Evolutionary conservation across 2,797 vertebrate species (phyloP).

Genomic region (Rhinophrynus dorsalis): DNA sequence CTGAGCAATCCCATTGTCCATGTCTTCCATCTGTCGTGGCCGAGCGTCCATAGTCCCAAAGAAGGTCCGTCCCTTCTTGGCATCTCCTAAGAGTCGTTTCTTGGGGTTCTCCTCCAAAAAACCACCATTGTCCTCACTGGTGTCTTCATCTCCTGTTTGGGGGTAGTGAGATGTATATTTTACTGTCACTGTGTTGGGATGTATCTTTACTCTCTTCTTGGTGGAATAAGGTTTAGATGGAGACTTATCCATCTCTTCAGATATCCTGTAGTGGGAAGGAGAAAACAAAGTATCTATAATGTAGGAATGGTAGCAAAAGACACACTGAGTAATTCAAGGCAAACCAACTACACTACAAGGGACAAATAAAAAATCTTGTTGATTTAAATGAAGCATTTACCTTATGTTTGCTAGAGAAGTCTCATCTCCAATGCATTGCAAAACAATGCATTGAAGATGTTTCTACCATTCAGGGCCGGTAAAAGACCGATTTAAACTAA

Average conservation of each 20-base stretch:
- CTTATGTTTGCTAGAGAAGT: too few species aligned
- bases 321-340: too few species aligned
- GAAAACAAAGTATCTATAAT: neutral
- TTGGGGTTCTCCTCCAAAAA: constrained; percentile 90
- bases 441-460: too few species aligned
- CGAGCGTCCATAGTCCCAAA: constrained; percentile 80
- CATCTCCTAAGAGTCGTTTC: constrained; percentile 76
- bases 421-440: too few species aligned
- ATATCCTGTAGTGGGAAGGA: constrained; percentile 43
- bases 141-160: constrained; percentile 88
- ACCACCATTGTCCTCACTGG: constrained; percentile 81
- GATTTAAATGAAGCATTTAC: too few species aligned
- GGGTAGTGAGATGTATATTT: constrained; percentile 93
- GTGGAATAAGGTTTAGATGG: constrained; percentile 77
- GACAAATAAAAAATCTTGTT: too few species aligned
- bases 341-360: too few species aligned
- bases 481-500: too few species aligned
- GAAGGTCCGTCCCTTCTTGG: constrained; percentile 73
- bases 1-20: constrained; percentile 70
- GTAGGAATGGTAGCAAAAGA: too few species aligned
- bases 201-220: constrained; percentile 95
- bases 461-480: too few species aligned
- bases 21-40: constrained; percentile 66
- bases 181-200: constrained; percentile 91
- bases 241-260: constrained; percentile 80